Conservation (phyloP, 2,888 invertebrate genomes). For the Carabus problematicus region DNA sequence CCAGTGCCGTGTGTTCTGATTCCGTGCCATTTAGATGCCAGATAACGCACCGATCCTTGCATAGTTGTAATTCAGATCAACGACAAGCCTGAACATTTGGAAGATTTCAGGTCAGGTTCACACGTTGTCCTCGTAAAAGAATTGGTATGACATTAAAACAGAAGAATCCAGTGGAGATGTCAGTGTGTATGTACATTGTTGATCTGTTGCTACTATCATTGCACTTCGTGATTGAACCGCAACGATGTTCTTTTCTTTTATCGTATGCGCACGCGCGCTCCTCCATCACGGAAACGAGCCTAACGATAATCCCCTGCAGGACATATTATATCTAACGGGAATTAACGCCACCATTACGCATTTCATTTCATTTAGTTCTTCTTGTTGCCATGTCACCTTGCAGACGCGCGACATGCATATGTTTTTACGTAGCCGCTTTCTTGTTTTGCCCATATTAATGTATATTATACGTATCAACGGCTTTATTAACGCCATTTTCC, state of each 20-base stretch:
- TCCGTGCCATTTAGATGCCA: not conserved
- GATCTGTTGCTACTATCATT: not conserved
- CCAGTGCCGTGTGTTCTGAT: slow-evolving; percentile 4
- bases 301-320: not conserved
- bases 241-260: not conserved
- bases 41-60: too few species aligned
- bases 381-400: not conserved
- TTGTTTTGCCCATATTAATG: slow-evolving; percentile 17
- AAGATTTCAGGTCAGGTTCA: too few species aligned
- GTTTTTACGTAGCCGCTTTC: slow-evolving; percentile 3
- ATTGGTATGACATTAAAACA: too few species aligned
- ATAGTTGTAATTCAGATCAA: too few species aligned
- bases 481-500: slow-evolving; percentile 7
- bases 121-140: too few species aligned
- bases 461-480: slow-evolving; percentile 24
- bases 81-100: too few species aligned
- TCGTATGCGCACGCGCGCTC: not conserved
- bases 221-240: not conserved
- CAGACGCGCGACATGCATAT: slow-evolving; percentile 13
- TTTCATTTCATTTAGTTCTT: not conserved
- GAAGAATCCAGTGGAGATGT: too few species aligned
- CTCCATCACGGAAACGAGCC: not conserved
- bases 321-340: slow-evolving; percentile 1
- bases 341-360: too few species aligned
- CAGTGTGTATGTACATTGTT: too few species aligned